Base-by-base conservation (phyloP, 2,113 vertebrate species). In the Tilapia sparmanii region DNA sequence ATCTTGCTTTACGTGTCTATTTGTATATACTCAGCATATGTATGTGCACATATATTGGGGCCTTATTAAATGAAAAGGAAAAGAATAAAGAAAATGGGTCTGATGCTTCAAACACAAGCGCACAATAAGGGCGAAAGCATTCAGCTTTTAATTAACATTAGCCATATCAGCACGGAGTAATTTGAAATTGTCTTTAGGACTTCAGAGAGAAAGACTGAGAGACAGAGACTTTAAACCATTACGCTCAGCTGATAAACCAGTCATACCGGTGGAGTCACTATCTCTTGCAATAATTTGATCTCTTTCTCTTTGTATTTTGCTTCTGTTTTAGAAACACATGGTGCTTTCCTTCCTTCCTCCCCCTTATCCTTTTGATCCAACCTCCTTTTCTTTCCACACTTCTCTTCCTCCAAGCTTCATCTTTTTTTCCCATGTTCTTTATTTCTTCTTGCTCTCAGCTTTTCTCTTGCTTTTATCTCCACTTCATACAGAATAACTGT, bases 401-500 rank as follows among this genome's bases (percentile, higher is more conserved):
- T 92, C 91, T 94, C 80, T 94, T 94, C 94, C 88, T 94, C 88
- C 91, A 93, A 95, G 88, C 84, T 81, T 92, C 90, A 53, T 90
- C 87, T 79, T 90, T 89, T 92, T 63, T 88, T 90, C 40, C 79
- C 80, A 71, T 90, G 89, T 89, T 89, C 89, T 93, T 92, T 91
- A 93, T 92, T 95, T 93, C 93, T 94, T 92, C 92, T 94, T 83
- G 91, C 95, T 95, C 92, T 95, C 94, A 95, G 95, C 94, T 93
- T 93, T 95, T 93, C 91, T 84, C 54, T 31, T 78, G 89, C 96
- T 95, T 96, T 97, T 95, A 97, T 97, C 96, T 96, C 61, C 86
- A 96, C 94, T 96, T 97, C 96, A 95, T 96, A 96, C 83, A 80
- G 95, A 96, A 96, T 95, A 96, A 95, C 94, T 94, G 95, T 68